Conservation (phyloP, 2,797 vertebrate species). For the Salarias fasciatus region DNA sequence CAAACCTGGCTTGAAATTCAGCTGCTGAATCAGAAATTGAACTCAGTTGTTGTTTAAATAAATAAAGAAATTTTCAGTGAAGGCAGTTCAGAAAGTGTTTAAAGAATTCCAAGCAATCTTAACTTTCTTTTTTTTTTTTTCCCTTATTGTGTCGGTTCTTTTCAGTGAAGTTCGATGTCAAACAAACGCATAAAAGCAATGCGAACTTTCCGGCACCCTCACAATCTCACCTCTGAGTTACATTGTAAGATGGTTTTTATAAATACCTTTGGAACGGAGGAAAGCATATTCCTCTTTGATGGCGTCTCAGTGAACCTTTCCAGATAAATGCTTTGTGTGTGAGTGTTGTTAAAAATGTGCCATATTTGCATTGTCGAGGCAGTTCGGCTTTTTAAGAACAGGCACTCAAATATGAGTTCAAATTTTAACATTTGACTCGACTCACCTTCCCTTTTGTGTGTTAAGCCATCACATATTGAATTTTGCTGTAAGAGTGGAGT, state of each 20-base stretch:
- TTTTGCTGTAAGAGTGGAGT: slow-evolving; percentile 23
- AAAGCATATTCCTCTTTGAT: neutral
- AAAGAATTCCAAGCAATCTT: neutral
- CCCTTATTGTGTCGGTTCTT: too few species aligned
- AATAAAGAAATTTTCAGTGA: neutral
- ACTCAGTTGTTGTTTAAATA: neutral
- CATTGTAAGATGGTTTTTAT: neutral
- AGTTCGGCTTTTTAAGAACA: slow-evolving; percentile 8
- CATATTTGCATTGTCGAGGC: neutral
- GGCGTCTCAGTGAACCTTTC: neutral
- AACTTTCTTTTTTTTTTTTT: neutral
- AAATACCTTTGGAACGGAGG: neutral
- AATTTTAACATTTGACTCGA: slow-evolving; percentile 33
- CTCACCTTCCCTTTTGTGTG: slow-evolving; percentile 26
- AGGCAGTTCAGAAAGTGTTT: neutral
- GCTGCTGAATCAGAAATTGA: slow-evolving; percentile 4
- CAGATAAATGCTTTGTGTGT: neutral
- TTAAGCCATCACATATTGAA: slow-evolving; percentile 53
- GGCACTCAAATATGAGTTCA: slow-evolving; percentile 1
- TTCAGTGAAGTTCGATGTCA: neutral
- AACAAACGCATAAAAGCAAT: neutral
- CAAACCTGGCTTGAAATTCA: neutral
- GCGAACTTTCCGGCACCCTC: neutral
- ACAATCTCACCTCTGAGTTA: neutral
- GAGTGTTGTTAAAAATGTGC: slow-evolving; percentile 4